Percentiles rank a stretch among this genome's conserved stretches.
Conservation (phyloP, 2,888 invertebrate species). For the Drosophila infuscata region DNA sequence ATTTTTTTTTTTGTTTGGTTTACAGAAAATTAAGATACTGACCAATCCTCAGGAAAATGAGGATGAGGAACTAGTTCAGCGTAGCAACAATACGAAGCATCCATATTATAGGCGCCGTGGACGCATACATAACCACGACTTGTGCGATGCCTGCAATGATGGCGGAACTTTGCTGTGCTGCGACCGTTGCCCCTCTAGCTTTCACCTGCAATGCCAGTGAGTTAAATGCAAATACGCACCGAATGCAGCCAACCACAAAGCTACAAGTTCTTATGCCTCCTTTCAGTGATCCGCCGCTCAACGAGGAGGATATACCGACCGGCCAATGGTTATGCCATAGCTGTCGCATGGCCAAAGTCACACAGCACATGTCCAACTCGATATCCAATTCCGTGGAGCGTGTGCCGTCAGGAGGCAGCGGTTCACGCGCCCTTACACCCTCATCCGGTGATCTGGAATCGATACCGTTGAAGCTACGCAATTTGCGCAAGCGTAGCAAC, state of each 20-base stretch:
- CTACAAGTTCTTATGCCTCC: constrained; percentile 1
- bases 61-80: constrained; percentile 86
- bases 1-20: not conserved
- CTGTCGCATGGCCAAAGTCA: constrained; percentile 86
- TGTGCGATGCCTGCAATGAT: constrained; percentile 97
- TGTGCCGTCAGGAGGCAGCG: constrained; percentile 52
- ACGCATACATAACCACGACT: constrained; percentile 96
- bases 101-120: constrained; percentile 94
- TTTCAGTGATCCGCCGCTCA: constrained; percentile 95
- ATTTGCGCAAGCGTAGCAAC: constrained; percentile 83
- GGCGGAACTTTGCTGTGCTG: constrained; percentile 98
- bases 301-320: constrained; percentile 94
- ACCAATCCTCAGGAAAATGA: constrained; percentile 95
- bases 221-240: constrained; percentile 23
- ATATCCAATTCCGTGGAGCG: constrained; percentile 74
- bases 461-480: constrained; percentile 83
- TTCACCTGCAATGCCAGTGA: constrained; percentile 98
- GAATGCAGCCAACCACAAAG: not conserved
- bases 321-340: constrained; percentile 97
- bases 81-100: constrained; percentile 89
- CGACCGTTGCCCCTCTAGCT: constrained; percentile 97
- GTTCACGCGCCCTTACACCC: no score
- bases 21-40: constrained; percentile 93
- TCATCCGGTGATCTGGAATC: constrained; percentile 10
- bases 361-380: no score